Percentiles rank a stretch among this genome's conserved stretches.
Evolutionary conservation across 2,797 vertebrate genomes (phyloP).

Genomic region (Rhinophrynus dorsalis): DNA sequence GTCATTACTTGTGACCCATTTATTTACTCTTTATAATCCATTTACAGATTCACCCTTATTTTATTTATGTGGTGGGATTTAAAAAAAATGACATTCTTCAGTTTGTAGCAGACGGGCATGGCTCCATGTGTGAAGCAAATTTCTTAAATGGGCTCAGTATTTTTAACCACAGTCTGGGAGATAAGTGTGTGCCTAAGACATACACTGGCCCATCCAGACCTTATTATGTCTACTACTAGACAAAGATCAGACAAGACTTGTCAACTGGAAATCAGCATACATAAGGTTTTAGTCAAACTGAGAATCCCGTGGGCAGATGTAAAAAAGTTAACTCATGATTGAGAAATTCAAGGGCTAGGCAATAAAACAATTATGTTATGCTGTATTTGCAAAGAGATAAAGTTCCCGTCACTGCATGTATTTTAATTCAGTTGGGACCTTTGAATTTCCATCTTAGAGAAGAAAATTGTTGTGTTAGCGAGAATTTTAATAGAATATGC

Average conservation of each 20-base stretch:
- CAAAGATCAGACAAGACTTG: constrained; percentile 49
- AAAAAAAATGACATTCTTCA: constrained; percentile 49
- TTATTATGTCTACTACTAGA: constrained; percentile 58
- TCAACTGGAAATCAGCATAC: constrained; percentile 49
- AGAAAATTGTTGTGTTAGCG: not conserved
- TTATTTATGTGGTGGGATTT: constrained; percentile 25
- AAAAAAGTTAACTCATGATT: constrained; percentile 57
- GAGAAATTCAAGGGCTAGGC: constrained; percentile 10
- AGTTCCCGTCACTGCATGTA: not conserved
- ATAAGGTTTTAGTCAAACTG: constrained; percentile 61
- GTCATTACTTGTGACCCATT: too few species aligned
- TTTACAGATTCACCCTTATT: constrained; percentile 45
- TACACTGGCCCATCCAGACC: constrained; percentile 59
- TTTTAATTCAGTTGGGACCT: constrained; percentile 29
- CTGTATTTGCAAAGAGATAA: constrained; percentile 35
- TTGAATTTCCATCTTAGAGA: constrained; percentile 18
- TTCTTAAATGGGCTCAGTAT: constrained; percentile 50
- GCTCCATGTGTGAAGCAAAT: constrained; percentile 46
- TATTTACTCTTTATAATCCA: constrained; percentile 22
- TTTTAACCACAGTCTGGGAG: constrained; percentile 58
- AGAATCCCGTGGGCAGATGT: constrained; percentile 62
- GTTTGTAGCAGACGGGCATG: constrained; percentile 48
- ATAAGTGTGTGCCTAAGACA: constrained; percentile 58
- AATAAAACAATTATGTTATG: constrained; percentile 9
- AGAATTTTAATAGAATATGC: not conserved